Conservation (phyloP, 2,113 vertebrate genomes). For the Lepisosteus osseus region DNA sequence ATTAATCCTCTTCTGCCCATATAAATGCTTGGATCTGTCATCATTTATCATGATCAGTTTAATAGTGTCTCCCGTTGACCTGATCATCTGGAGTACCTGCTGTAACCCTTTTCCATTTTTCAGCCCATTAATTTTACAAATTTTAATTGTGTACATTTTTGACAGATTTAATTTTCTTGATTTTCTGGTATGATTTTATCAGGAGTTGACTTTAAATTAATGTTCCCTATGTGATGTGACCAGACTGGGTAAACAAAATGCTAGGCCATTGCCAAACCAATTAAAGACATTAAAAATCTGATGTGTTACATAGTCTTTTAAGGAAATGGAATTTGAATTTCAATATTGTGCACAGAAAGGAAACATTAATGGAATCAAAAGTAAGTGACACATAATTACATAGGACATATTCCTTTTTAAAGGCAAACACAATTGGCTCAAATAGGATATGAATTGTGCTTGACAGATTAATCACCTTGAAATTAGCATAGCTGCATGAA, state of each 20-base stretch:
- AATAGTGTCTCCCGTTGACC: slow-evolving; percentile 73
- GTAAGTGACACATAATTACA: slow-evolving; percentile 52
- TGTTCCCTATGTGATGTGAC: slow-evolving; percentile 12
- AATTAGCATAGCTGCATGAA: slow-evolving; percentile 51
- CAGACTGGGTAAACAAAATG: slow-evolving; percentile 31
- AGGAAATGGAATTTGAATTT: not conserved
- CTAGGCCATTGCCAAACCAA: slow-evolving; percentile 19
- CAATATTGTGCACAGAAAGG: slow-evolving; percentile 4
- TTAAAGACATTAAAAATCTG: slow-evolving; percentile 6
- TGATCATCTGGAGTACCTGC: slow-evolving; percentile 72
- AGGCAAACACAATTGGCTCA: slow-evolving; percentile 49
- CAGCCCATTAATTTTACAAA: slow-evolving; percentile 80
- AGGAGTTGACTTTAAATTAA: slow-evolving; percentile 44
- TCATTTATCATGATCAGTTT: slow-evolving; percentile 76
- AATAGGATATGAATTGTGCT: slow-evolving; percentile 56
- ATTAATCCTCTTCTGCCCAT: slow-evolving; percentile 52
- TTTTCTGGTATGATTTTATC: slow-evolving; percentile 37
- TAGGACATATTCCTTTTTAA: slow-evolving; percentile 38
- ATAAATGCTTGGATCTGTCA: slow-evolving; percentile 55
- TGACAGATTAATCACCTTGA: slow-evolving; percentile 58
- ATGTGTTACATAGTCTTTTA: not conserved
- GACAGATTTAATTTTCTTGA: slow-evolving; percentile 74
- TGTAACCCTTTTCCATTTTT: slow-evolving; percentile 67
- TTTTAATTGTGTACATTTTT: slow-evolving; percentile 74
- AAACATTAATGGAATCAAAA: slow-evolving; percentile 55